Evolutionary conservation across 2,113 vertebrate genomes (phyloP).

Genomic region (Donacobius atricapilla): DNA sequence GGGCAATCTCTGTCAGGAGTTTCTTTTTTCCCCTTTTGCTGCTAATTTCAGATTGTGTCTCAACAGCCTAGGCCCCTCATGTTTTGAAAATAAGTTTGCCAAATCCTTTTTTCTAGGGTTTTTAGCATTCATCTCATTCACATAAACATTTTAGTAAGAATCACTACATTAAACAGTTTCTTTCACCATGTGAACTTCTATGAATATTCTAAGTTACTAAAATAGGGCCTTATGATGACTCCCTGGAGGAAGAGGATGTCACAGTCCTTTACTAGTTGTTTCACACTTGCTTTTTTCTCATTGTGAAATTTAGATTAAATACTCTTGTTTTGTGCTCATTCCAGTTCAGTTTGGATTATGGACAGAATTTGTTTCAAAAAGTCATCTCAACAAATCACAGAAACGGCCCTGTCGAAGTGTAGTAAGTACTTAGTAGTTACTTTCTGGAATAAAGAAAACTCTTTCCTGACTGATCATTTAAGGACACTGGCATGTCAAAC

Average conservation of each 20-base stretch:
- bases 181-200: neutral
- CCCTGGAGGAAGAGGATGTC: neutral
- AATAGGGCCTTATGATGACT: neutral
- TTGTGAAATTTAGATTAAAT: neutral
- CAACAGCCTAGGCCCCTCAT: neutral
- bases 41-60: neutral
- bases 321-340: conserved; percentile 13
- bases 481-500: neutral
- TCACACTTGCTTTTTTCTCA: neutral
- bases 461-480: neutral
- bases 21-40: neutral
- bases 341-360: neutral
- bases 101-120: neutral
- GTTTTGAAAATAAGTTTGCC: neutral
- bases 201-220: neutral
- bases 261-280: neutral
- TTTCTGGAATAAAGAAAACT: neutral
- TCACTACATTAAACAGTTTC: neutral
- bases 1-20: neutral
- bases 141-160: neutral
- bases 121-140: neutral
- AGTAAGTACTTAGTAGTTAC: neutral
- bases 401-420: neutral
- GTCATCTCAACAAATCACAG: neutral
- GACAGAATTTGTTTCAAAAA: conserved; percentile 17